phyloP scores from a whole-genome alignment of 2,113 vertebrate species.

The Gulo gulo region DNA sequence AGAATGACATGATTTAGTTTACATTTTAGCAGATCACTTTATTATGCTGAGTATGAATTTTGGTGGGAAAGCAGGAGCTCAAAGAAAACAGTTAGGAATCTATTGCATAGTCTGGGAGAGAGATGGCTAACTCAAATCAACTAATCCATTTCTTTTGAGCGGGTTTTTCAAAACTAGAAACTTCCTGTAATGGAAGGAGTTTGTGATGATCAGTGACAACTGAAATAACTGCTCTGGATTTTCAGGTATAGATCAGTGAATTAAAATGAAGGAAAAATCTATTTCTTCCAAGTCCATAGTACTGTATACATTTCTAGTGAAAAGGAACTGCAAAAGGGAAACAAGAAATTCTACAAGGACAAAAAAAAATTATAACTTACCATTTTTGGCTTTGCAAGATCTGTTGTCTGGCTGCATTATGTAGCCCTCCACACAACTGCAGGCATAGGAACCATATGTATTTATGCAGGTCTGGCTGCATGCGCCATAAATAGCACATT shows the following conservation, averaged over 20 bases:
- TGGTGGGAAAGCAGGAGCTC: neutral
- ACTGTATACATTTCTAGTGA: neutral
- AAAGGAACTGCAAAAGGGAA: neutral
- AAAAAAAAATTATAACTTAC: slow-evolving; percentile 84
- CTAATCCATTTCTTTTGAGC: slow-evolving; percentile 61
- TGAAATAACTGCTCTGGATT: neutral
- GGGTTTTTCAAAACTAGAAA: slow-evolving; percentile 57
- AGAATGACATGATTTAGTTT: neutral
- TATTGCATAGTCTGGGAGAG: neutral
- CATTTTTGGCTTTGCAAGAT: slow-evolving; percentile 94
- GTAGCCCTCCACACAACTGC: slow-evolving; percentile 95
- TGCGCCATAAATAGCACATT: slow-evolving; percentile 91
- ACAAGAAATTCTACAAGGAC: slow-evolving; percentile 11
- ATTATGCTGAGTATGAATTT: neutral
- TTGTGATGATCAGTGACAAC: neutral
- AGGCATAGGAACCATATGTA: slow-evolving; percentile 92
- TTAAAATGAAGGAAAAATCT: neutral
- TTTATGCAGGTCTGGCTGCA: slow-evolving; percentile 96
- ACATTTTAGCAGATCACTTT: neutral
- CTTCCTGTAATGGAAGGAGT: slow-evolving; percentile 20
- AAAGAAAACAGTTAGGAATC: neutral
- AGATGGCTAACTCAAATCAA: slow-evolving; percentile 8
- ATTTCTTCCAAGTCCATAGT: neutral
- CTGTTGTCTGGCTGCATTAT: slow-evolving; percentile 91
- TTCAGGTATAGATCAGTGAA: neutral